Conservation (phyloP, 1,140 invertebrate species). For the Drosophila kikkawai region DNA sequence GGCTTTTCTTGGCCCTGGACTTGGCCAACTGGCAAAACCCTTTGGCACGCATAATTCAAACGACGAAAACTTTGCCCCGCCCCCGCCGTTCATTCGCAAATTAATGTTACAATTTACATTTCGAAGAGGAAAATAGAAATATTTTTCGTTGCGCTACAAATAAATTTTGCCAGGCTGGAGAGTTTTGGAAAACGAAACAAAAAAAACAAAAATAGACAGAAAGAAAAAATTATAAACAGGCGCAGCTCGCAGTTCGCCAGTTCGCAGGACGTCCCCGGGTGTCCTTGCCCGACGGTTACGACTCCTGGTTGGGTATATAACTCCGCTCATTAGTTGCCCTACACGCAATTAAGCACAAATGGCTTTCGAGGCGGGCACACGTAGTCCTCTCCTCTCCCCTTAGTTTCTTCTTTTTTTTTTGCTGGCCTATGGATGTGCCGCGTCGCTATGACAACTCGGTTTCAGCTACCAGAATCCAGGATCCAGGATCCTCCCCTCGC, state of each 20-base stretch:
- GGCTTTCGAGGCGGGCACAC: constrained; percentile 76
- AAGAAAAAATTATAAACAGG: constrained; percentile 73
- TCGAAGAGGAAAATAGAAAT: constrained; percentile 56
- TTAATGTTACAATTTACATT: constrained; percentile 77
- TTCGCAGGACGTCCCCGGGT: constrained; percentile 42
- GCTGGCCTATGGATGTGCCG: constrained; percentile 58
- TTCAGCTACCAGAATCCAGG: constrained; percentile 30
- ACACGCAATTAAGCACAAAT: constrained; percentile 83
- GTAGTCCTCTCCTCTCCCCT: constrained; percentile 11
- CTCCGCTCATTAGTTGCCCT: constrained; percentile 82
- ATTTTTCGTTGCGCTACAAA: constrained; percentile 66
- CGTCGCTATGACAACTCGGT: constrained; percentile 71
- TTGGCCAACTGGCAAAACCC: constrained; percentile 56
- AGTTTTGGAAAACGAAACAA: constrained; percentile 27
- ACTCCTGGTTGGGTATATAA: constrained; percentile 71
- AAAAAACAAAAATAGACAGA: constrained; percentile 51
- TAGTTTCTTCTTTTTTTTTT: not conserved
- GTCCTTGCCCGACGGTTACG: constrained; percentile 37
- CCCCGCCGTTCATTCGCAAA: constrained; percentile 52
- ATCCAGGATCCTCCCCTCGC: constrained; percentile 6
- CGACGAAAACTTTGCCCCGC: constrained; percentile 54
- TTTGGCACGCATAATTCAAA: constrained; percentile 82
- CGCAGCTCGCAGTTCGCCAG: constrained; percentile 13
- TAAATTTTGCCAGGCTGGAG: constrained; percentile 52
- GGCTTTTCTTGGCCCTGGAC: constrained; percentile 26